phyloP scores from a whole-genome alignment of 2,113 vertebrate species.

The Bucco capensis region DNA sequence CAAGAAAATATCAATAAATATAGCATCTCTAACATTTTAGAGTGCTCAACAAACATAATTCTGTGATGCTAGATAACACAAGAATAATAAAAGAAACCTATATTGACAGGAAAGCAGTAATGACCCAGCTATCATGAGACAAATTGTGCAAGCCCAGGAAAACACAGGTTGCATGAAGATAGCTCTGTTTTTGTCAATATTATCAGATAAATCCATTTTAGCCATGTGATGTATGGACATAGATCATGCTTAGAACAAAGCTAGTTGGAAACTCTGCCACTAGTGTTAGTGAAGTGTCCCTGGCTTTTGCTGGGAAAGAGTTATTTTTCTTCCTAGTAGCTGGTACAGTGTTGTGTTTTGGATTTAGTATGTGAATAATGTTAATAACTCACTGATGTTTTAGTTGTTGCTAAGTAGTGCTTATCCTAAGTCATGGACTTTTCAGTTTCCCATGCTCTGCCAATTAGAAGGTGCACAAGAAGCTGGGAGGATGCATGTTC shows the following conservation, averaged over 20 bases:
- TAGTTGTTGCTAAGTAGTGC: not conserved
- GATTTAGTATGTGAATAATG: not conserved
- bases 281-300: not conserved
- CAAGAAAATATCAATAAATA: not conserved
- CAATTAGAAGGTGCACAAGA: not conserved
- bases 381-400: not conserved
- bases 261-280: not conserved
- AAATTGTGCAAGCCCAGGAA: not conserved
- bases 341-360: not conserved
- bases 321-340: not conserved
- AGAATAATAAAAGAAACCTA: not conserved
- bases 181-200: not conserved
- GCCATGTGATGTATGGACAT: not conserved
- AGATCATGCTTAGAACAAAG: not conserved
- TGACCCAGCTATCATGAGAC: not conserved
- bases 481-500: not conserved
- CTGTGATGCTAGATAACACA: not conserved
- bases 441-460: not conserved
- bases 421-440: not conserved
- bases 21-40: not conserved
- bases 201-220: not conserved
- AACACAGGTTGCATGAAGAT: not conserved
- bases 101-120: not conserved
- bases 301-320: not conserved
- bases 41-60: not conserved